phyloP scores from a whole-genome alignment of 2,113 vertebrate species.

The Hemibagrus wyckioides region DNA sequence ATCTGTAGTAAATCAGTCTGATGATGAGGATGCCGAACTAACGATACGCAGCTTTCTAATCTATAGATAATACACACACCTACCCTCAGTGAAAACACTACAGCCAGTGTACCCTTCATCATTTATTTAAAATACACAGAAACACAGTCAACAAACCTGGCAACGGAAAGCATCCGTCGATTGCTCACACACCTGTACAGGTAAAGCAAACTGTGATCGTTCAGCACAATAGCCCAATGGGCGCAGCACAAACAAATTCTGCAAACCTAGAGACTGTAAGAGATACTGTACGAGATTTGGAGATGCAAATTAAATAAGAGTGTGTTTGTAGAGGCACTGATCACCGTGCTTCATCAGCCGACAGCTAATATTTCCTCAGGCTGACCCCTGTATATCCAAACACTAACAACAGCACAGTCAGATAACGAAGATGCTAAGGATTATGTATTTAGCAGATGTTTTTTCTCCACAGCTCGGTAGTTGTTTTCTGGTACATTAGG shows the following conservation, averaged over 20 bases:
- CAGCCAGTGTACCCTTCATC: not conserved
- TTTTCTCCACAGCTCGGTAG: not conserved
- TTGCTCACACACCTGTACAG: not conserved
- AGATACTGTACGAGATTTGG: not conserved
- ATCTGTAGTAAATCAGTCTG: not conserved
- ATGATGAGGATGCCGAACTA: not conserved
- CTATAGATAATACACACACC: not conserved
- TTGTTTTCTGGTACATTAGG: not conserved
- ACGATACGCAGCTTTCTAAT: not conserved
- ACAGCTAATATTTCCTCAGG: not conserved
- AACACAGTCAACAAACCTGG: not conserved
- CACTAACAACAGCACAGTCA: not conserved
- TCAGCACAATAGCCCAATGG: not conserved
- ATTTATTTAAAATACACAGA: slow-evolving; percentile 1
- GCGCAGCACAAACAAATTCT: not conserved
- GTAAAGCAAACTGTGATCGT: not conserved
- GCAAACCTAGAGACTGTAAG: not conserved
- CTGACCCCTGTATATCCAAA: not conserved
- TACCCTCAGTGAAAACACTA: not conserved
- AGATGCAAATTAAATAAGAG: not conserved
- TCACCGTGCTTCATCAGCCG: not conserved
- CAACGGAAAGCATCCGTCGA: not conserved
- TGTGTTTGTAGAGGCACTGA: not conserved
- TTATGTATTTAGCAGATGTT: not conserved
- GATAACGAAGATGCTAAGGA: not conserved